Percentiles rank a stretch among this genome's conserved stretches.
phyloP scores from a whole-genome alignment of 2,797 vertebrate genomes.

The Tinamus major region DNA sequence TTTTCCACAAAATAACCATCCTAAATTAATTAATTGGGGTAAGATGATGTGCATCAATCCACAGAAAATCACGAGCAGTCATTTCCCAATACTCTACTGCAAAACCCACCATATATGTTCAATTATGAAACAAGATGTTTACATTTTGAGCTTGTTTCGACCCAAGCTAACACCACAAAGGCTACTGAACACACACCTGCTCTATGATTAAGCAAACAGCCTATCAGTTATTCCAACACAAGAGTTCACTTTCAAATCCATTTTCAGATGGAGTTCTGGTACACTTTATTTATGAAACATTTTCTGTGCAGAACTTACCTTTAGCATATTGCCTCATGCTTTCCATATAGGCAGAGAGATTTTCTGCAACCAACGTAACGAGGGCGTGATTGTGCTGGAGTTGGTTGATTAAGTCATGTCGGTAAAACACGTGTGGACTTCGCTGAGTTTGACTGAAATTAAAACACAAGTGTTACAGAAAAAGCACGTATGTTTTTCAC shows the following conservation, averaged over 20 bases:
- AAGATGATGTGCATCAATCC: background rate
- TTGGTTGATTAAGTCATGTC: slow-evolving; percentile 99
- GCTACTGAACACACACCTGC: background rate
- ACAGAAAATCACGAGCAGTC: background rate
- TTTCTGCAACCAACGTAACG: slow-evolving; percentile 98
- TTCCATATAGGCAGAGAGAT: slow-evolving; percentile 99
- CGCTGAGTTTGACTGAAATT: slow-evolving; percentile 94
- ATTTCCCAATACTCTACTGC: background rate
- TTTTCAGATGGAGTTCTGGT: background rate
- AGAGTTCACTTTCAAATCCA: background rate
- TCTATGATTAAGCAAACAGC: background rate
- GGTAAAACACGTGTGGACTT: slow-evolving; percentile 98
- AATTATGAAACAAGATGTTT: background rate
- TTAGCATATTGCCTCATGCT: slow-evolving; percentile 97
- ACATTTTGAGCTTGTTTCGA: background rate
- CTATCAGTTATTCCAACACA: rapidly evolving
- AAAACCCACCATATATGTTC: background rate
- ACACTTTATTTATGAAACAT: background rate
- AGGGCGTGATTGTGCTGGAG: slow-evolving; percentile 99
- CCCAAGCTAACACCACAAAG: background rate
- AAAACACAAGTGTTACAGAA: slow-evolving; percentile 68
- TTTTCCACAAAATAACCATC: background rate
- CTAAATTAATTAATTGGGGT: background rate
- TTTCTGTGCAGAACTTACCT: slow-evolving; percentile 82
- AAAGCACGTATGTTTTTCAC: background rate